Evolutionary conservation across 2,888 invertebrate genomes (phyloP), one percentile per base, ranked within the genome.

Genomic region (Dione juno): DNA sequence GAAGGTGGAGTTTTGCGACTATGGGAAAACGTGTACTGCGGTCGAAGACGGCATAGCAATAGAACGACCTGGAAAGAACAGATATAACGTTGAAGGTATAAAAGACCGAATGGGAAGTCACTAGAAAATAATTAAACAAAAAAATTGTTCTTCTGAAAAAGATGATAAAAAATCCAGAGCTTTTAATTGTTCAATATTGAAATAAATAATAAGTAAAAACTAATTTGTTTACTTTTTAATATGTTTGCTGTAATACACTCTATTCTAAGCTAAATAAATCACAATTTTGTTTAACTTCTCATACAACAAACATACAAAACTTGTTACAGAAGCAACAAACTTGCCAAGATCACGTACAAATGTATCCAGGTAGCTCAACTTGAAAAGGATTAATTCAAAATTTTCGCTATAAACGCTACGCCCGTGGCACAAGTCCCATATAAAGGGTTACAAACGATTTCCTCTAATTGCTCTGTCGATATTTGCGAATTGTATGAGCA

Each of bases 1-100:
- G 97, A 96, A 14, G 98, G 97, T 66, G 97, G 96, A 0, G 97
- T 95, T 90, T 98, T 98, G 82, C 98, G 95, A 77, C 97, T 96
- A 90, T 98, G 97, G 13, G 97, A 97, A 92, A 98, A 98, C 72
- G 97, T 97, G 89, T 98, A 97, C 90, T 99, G 98, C 19, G 98
- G 98, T 85, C 99, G 95, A 78, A 99, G 94, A 81, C 98, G 96
- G 85, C 98, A 98, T 78, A 98, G 94, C 92, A 99, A 95, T 83
- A 99, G 94, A 66, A 99, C 98, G 80, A 99, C 99, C 99, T 99
- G 95, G 61, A 91, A 92, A 83, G 75, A 89, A 77, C 41, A 80
- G 78, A 76, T 77, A 40, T 35, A 13, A 1, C n/a, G 41, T 76
- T 81, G 14, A 74, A 75, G 35, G 57, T 48, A 14, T 16, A 54